These are phyloP conservation scores for Oxyruncus cristatus DNA, from an alignment of 2,113 vertebrate genomes.

Conservation along the genomic window DNA sequence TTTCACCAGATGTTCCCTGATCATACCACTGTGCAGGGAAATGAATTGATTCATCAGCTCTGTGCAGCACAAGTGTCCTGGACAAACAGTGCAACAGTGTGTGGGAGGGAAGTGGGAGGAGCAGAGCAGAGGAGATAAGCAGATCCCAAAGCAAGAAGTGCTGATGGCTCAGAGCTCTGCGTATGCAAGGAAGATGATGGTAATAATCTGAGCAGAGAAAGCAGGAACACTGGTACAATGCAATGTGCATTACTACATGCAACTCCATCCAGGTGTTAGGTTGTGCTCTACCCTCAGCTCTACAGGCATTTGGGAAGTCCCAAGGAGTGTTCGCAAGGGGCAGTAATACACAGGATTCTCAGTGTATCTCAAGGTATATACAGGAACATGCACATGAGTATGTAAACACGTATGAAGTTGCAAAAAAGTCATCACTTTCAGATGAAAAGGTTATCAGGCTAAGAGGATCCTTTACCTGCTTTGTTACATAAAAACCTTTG, in stretches of 20 bases:
- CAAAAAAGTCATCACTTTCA: not conserved
- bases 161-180: not conserved
- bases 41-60: not conserved
- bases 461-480: not conserved
- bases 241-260: not conserved
- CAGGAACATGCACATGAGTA: not conserved
- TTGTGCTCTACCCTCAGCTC: not conserved
- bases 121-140: not conserved
- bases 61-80: not conserved
- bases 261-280: not conserved
- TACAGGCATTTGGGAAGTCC: not conserved
- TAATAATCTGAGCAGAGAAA: not conserved
- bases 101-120: not conserved
- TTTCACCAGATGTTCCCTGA: not conserved
- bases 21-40: not conserved
- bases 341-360: not conserved
- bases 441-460: not conserved
- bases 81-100: not conserved
- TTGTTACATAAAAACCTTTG: not conserved
- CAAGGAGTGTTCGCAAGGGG: not conserved
- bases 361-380: not conserved
- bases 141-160: not conserved
- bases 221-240: accelerated
- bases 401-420: not conserved
- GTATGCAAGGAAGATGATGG: not conserved